Evolutionary conservation across 2,113 vertebrate species (phyloP).

Genomic region (Phyllostomus discolor): DNA sequence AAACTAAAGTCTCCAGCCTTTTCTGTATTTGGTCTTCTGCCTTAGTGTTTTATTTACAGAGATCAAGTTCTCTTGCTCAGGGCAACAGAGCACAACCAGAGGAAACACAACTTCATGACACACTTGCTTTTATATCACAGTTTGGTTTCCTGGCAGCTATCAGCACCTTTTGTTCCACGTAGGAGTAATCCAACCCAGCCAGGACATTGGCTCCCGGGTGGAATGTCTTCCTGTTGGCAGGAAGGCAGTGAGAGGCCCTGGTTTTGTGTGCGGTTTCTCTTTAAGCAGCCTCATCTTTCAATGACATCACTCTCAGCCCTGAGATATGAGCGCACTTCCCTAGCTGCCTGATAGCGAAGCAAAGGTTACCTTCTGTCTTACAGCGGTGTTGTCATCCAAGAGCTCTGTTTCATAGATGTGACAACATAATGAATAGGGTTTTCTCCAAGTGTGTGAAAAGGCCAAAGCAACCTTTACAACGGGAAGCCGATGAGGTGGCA

Average conservation of each 20-base stretch:
- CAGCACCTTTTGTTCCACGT: background rate
- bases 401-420: conserved; percentile 43
- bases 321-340: background rate
- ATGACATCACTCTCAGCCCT: conserved; percentile 65
- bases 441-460: conserved; percentile 35
- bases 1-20: background rate
- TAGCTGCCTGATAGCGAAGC: conserved; percentile 28
- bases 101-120: background rate
- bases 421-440: conserved; percentile 46
- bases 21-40: background rate
- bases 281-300: conserved; percentile 21
- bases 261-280: background rate
- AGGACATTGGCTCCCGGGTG: background rate
- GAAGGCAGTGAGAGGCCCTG: background rate
- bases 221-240: background rate
- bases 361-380: conserved; percentile 47
- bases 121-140: background rate
- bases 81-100: background rate
- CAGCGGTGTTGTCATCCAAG: conserved; percentile 37
- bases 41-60: background rate
- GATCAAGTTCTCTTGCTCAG: background rate
- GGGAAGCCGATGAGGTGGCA: background rate
- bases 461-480: conserved; percentile 17
- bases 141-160: background rate
- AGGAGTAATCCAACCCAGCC: background rate